Evolutionary conservation across 1,140 invertebrate species (phyloP), one percentile per base, ranked within the genome.

Genomic region (Drosophila mojavensis): DNA sequence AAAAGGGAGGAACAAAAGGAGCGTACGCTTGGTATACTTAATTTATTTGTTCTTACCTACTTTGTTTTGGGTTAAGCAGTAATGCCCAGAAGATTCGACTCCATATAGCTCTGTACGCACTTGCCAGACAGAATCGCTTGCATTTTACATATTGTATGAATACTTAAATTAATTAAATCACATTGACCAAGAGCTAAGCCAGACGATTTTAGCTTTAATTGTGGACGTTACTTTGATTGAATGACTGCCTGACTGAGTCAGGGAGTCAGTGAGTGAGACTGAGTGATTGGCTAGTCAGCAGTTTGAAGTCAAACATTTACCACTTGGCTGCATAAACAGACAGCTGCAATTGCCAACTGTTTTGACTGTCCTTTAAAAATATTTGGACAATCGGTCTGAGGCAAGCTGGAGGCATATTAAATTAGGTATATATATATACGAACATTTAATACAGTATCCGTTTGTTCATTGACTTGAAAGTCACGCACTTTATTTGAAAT

Each of bases 101-200:
- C 20, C 39, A 17, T 7, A 33, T 7, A 33, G 4, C 50, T 24
- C 39, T 30, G 54, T 45, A 33, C 28, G 33, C 45, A 30, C 20
- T 60, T 56, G 36, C 24, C 41, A 45, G 39, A 53, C 11, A 11
- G 7, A 50, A 10, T 47, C 55, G 20, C 50, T 41, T 55, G 59
- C 58, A 59, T 54, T 54, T 43, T 58, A 43, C 54, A 59, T 53
- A 13, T 26, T 24, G 39, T 10, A 36, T 54, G 59, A 66, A 61
- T 51, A 73, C 53, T 70, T 64, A 59, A 59, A 75, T 70, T 75
- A 75, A 75, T 75, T 70, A 70, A 75, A 64, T 70, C 43, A 58
- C 50, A 43, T 55, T 53, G 45, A 55, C 20, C 50, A 13, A 20
- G 4, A 28, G n/a, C 13, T 15, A 4, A 15, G 9, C 43, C 5